Evolutionary conservation across 2,888 invertebrate genomes (phyloP), one percentile per base, ranked within the genome.

Genomic region (Agrochola macilenta): DNA sequence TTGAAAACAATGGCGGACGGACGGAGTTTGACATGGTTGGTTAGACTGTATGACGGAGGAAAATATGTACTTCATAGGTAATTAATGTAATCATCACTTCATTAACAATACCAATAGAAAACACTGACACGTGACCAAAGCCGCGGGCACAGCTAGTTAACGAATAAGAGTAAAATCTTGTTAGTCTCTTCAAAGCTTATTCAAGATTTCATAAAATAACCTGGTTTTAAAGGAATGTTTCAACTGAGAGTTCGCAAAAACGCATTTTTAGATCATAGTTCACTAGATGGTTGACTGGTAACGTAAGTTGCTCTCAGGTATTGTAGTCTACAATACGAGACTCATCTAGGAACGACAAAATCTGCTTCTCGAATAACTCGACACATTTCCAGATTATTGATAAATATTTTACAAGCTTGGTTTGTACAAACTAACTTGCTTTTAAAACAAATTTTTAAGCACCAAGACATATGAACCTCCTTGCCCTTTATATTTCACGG

Each of bases 1-100:
- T 84, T 76, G 72, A 70, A 80, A 76, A 80, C 81, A 84, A 66
- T 70, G 66, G 66, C 30, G 23, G 20, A 11, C 68, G 54, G 54
- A 23, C 14, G 71, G 30, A 39, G 43, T 49, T 26, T 72, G 54
- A n/a, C 39, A 72, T 26, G 68, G 23, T 58, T 69, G 23, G 75
- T 58, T 69, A 58, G 23, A 63, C 79, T 78, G 35, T 4, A 35
- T 60, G 20, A 60, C 8, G 60, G n/a, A 61, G 69, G 17, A 46
- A 4, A 43, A 20, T 69, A n/a, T n/a, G n/a, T n/a, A 68, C 26
- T 39, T 39, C n/a, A 2, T 26, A 11, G 26, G 46, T 20, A 26
- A 66, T 66, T 46, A 26, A 66, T 66, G 23, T 49, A 30, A 60
- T 26, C 23, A 39, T 39, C 17, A 23, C 9, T 17, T 23, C 17